These are phyloP conservation scores for Apodemia mormo DNA, from an alignment of 2,888 invertebrate genomes.

Conservation along the genomic window DNA sequence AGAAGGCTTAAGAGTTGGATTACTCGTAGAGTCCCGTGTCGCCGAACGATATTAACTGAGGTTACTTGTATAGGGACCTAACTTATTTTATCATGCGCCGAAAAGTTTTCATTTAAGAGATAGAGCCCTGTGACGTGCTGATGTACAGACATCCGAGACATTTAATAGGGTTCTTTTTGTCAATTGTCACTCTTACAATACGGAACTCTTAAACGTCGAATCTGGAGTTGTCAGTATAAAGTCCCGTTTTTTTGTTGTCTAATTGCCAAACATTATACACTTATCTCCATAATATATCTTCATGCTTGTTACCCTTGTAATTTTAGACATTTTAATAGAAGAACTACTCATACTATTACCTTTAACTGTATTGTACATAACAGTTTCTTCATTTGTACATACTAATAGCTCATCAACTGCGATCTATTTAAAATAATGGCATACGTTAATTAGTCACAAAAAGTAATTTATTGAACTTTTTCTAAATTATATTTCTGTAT, in stretches of 20 bases:
- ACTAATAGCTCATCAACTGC: neutral
- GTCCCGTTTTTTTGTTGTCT: neutral
- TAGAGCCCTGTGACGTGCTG: neutral
- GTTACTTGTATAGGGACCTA: no score
- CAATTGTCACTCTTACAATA: neutral
- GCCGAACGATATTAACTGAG: no score
- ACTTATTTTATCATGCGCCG: neutral
- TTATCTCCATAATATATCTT: neutral
- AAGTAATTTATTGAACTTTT: no score
- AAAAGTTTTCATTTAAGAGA: neutral
- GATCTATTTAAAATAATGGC: no score
- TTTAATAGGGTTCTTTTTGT: neutral
- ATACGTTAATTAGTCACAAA: no score
- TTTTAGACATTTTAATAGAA: neutral
- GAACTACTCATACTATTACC: neutral
- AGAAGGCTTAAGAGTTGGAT: no score
- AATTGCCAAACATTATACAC: no score
- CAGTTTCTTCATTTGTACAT: neutral
- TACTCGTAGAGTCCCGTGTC: no score
- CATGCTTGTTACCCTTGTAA: slow-evolving; percentile 3
- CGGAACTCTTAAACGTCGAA: neutral
- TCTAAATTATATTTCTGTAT: no score
- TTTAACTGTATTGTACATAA: slow-evolving; percentile 2
- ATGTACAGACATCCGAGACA: neutral
- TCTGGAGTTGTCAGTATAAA: no score